Evolutionary conservation across 2,888 invertebrate species (phyloP).

Genomic region (Tyria jacobaeae): DNA sequence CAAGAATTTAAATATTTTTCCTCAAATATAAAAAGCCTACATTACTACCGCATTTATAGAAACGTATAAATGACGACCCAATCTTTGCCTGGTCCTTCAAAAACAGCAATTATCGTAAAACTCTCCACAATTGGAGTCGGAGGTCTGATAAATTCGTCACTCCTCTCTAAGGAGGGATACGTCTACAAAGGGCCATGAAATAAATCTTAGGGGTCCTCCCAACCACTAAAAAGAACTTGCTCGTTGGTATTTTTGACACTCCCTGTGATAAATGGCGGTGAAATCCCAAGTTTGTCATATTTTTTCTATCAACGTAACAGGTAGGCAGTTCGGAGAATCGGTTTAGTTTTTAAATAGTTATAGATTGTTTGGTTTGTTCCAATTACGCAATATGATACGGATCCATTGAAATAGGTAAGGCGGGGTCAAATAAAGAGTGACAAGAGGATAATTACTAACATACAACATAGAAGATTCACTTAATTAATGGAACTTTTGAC

Average conservation of each 20-base stretch:
- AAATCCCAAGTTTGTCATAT: slow-evolving; percentile 45
- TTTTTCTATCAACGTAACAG: slow-evolving; percentile 52
- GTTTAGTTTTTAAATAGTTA: slow-evolving; percentile 34
- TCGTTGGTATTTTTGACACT: slow-evolving; percentile 58
- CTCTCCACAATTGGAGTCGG: slow-evolving; percentile 44
- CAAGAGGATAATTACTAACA: too few relatives aligned
- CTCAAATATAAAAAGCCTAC: not conserved
- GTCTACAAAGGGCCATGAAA: slow-evolving; percentile 38
- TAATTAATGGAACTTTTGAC: too few relatives aligned
- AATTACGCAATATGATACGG: slow-evolving; percentile 6
- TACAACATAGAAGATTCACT: too few relatives aligned
- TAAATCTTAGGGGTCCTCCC: slow-evolving; percentile 51
- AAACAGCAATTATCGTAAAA: slow-evolving; percentile 33
- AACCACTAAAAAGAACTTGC: slow-evolving; percentile 48
- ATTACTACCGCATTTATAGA: not conserved
- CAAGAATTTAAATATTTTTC: not conserved
- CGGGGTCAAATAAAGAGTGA: too few relatives aligned
- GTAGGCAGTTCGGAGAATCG: slow-evolving; percentile 35
- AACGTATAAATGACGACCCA: not conserved
- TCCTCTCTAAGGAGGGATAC: slow-evolving; percentile 44
- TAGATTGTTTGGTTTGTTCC: slow-evolving; percentile 8
- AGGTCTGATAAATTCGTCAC: slow-evolving; percentile 50
- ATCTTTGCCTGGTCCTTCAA: not conserved
- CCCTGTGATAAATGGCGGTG: slow-evolving; percentile 47
- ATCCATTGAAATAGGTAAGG: not conserved